Conservation (phyloP, 2,113 vertebrate genomes). For the Colaptes auratus region DNA sequence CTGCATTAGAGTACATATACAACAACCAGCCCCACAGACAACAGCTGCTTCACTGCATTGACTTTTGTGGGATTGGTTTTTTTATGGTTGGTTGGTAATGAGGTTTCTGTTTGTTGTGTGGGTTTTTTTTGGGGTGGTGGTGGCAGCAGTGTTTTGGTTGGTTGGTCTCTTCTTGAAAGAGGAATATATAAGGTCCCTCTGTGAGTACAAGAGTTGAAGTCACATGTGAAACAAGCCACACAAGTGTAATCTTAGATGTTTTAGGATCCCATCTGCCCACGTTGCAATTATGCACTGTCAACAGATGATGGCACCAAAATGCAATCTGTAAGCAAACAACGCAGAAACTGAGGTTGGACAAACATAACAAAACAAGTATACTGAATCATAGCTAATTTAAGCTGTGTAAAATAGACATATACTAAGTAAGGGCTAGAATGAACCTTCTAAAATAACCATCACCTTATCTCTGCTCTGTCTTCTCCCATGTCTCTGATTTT, state of each 20-base stretch:
- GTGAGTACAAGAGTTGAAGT: not conserved
- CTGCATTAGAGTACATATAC: not conserved
- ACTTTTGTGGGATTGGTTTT: not conserved
- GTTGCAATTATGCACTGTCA: not conserved
- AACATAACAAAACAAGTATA: not conserved
- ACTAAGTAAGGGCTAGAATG: not conserved
- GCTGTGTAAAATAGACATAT: not conserved
- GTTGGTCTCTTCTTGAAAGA: not conserved
- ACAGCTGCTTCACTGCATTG: not conserved
- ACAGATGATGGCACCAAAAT: slow-evolving; percentile 75
- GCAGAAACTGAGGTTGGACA: not conserved
- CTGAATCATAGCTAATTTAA: not conserved
- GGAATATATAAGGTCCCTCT: not conserved
- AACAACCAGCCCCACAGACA: not conserved
- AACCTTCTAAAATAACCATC: not conserved
- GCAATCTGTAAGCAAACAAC: not conserved
- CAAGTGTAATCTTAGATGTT: not conserved
- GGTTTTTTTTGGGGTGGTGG: too few relatives aligned
- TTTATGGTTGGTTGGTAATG: too few relatives aligned
- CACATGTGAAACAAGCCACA: not conserved
- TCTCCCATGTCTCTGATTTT: not conserved
- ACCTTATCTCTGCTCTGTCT: not conserved
- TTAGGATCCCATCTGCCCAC: not conserved
- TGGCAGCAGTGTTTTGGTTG: too few relatives aligned
- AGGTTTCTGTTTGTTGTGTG: too few relatives aligned